Conservation (phyloP, 2,797 vertebrate species). For the Lacerta bilineata region DNA sequence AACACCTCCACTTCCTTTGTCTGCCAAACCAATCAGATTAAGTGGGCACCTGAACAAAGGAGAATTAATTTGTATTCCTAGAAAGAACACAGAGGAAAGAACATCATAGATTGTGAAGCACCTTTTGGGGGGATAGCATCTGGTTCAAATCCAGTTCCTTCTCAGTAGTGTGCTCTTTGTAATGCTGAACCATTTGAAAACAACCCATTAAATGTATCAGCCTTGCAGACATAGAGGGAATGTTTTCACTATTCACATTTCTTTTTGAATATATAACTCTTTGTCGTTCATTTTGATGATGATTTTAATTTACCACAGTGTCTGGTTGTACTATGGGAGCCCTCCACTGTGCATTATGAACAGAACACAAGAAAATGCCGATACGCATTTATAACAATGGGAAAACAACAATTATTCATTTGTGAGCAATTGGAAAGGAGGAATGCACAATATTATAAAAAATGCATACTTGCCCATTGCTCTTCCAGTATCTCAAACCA, state of each 20-base stretch:
- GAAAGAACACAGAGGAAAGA: neutral
- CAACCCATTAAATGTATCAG: neutral
- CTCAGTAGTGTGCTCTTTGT: neutral
- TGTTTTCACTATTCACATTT: neutral
- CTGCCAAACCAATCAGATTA: conserved; percentile 27
- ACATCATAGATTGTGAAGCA: neutral
- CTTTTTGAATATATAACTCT: neutral
- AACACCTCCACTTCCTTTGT: conserved; percentile 35
- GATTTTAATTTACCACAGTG: neutral
- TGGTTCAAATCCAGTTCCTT: neutral
- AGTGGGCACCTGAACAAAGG: conserved; percentile 8
- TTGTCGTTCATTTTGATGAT: neutral
- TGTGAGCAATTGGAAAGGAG: neutral
- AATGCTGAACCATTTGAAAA: neutral
- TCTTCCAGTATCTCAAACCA: conserved; percentile 11
- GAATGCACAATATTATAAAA: neutral
- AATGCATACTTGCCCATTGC: neutral
- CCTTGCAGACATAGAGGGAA: neutral
- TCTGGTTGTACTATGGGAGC: neutral
- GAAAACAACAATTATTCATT: neutral
- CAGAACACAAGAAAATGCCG: neutral
- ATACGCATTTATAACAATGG: neutral
- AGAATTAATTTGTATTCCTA: conserved; percentile 12
- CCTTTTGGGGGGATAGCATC: neutral
- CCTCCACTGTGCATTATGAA: neutral